phyloP scores from a whole-genome alignment of 1,140 invertebrate genomes.

The Alviniconcha marisindica region DNA sequence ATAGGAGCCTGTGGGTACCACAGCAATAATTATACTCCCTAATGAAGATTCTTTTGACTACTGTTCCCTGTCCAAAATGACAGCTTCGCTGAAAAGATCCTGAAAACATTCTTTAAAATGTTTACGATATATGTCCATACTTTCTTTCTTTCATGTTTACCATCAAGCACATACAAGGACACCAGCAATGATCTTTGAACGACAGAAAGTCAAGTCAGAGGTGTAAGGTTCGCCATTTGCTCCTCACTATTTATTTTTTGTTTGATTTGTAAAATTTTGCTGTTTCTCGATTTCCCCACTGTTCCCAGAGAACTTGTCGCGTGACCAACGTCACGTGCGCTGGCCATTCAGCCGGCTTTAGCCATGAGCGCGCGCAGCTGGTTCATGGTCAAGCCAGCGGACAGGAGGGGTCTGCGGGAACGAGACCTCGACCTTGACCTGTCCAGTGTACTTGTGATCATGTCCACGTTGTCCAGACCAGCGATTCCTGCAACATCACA shows the following conservation, averaged over 20 bases:
- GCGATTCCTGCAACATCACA: slow-evolving; percentile 37
- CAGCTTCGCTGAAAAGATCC: too few species aligned
- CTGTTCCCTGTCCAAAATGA: too few species aligned
- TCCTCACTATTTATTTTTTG: not conserved
- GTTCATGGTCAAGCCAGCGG: not conserved
- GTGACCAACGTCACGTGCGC: slow-evolving; percentile 17
- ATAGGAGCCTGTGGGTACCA: too few species aligned
- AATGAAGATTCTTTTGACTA: too few species aligned
- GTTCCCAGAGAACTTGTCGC: not conserved
- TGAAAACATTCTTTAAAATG: too few species aligned
- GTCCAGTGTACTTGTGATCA: slow-evolving; percentile 38
- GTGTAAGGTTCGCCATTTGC: not conserved
- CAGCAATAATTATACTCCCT: too few species aligned
- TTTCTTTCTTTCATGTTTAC: too few species aligned
- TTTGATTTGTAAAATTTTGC: not conserved
- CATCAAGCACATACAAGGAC: too few species aligned
- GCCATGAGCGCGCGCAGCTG: slow-evolving; percentile 34
- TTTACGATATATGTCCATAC: too few species aligned
- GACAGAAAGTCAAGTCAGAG: not conserved
- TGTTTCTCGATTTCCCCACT: not conserved
- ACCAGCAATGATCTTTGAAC: not conserved
- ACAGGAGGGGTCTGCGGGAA: slow-evolving; percentile 9
- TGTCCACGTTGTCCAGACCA: slow-evolving; percentile 38
- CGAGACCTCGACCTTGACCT: slow-evolving; percentile 32
- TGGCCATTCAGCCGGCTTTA: slow-evolving; percentile 8